These are phyloP conservation scores for Cyclina sinensis DNA, from an alignment of 1,140 invertebrate species.

Conservation along the genomic window DNA sequence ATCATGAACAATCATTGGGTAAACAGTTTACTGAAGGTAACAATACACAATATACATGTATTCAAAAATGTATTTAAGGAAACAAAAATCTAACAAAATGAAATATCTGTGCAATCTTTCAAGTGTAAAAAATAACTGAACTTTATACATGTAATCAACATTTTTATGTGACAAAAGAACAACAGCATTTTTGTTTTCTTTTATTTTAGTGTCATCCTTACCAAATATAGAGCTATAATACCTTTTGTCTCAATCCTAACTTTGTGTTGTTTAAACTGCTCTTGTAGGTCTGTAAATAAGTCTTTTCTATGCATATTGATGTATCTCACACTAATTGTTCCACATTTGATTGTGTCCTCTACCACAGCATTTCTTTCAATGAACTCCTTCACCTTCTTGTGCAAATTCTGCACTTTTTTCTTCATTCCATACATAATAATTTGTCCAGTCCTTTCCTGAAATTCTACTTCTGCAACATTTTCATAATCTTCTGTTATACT, in stretches of 20 bases:
- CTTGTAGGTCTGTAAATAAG: neutral
- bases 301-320: conserved; percentile 33
- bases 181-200: too few species aligned
- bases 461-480: conserved; percentile 8
- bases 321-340: neutral
- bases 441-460: neutral
- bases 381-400: conserved; percentile 14
- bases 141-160: too few species aligned
- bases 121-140: too few species aligned
- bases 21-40: too few species aligned
- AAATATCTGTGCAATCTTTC: too few species aligned
- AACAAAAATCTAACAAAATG: too few species aligned
- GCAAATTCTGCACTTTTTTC: neutral
- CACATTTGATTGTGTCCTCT: neutral
- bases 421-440: conserved; percentile 27
- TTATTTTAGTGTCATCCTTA: too few species aligned
- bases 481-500: conserved; percentile 39
- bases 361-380: neutral
- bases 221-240: too few species aligned
- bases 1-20: too few species aligned
- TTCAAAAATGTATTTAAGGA: too few species aligned
- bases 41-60: too few species aligned
- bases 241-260: conserved; percentile 2
- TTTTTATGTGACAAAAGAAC: too few species aligned
- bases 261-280: conserved; percentile 13